Evolutionary conservation across 2,888 invertebrate genomes (phyloP), one percentile per base, ranked within the genome.

Genomic region (Heteromurus nitidus): DNA sequence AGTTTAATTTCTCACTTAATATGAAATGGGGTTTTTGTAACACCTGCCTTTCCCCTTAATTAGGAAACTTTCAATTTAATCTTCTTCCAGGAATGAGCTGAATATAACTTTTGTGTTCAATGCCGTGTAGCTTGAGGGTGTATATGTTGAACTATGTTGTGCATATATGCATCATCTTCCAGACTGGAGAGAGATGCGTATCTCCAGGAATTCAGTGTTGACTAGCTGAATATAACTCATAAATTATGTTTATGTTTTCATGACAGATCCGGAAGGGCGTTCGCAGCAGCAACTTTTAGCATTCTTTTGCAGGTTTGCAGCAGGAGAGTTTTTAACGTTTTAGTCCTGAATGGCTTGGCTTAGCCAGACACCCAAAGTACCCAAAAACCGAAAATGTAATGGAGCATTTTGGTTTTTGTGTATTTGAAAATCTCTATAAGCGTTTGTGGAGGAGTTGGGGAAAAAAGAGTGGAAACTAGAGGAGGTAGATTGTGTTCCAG

Each of bases 181-280:
- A 9, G 36, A 36, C 5, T 36, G 36, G 13, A 13, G 36, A 36
- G 36, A 36, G 36, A 36, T 9, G 13, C 13, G 13, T 36, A 36
- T 36, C 36, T 13, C 36, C 36, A 36, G n/a, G n/a, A 36, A 36
- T 36, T 36, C 36, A n/a, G 36, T 36, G 64, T 53, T 3, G 69
- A 2, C 20, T 3, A 22, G 65, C 26, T 44, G 36, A 64, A 42
- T 67, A 55, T 67, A 65, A 53, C 74, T 75, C 65, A 75, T 75
- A 75, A 67, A 75, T 75, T 75, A 65, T 65, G 74, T 75, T 75
- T 65, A 75, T 75, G 65, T 55, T 75, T 67, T 67, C 74, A 55
- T 75, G 74, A 75, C 74, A 75, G 74, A 65, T 65, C 74, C 74
- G 65, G 74, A 67, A 67, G 65, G 74, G 74, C 65, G 74, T 65